Base-by-base conservation (phyloP, 1,140 invertebrate species). In the Euura saliciscinereae region DNA sequence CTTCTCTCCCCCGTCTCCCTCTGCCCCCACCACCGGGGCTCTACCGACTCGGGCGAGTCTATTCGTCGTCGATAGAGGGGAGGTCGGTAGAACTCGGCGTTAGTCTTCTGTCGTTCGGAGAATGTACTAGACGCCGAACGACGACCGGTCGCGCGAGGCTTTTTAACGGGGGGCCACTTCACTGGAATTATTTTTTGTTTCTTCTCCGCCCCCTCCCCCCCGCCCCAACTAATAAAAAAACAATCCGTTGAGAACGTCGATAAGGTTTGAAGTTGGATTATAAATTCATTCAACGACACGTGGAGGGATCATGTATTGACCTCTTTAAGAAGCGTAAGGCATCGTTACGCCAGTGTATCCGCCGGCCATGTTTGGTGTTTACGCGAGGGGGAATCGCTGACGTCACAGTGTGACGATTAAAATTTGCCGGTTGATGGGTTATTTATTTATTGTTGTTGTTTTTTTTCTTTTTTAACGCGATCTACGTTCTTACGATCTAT, bases 311-410 rank as follows among this genome's bases (percentile, higher is more conserved):
- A 28, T 28, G 28, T 69, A 51, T 46, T n/a, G 44, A 5, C 28
- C 45, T 45, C 28, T 28, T 73, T 75, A 75, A 74, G 77, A 79
- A 78, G 80, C 82, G 79, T 82, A 77, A 79, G 78, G 80, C 82
- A 80, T 82, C 77, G 77, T 73, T 28, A 64, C 75, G 76, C 78
- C 78, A 51, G 82, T 82, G 80, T 79, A 83, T 81, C 80, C 78
- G 76, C 76, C 86, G 79, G 85, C 86, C 86, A 87, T 87, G 85
- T 87, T 88, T 87, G 86, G 86, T 88, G 85, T 87, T 86, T 87
- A 87, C 84, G 78, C 80, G 82, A 85, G 84, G 85, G 84, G 83
- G 81, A 85, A 82, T 79, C 78, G 78, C 82, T 86, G 85, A 86
- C 85, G 84, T 86, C 84, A 85, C 82, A 74, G 45, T 43, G 28